A percentile compares a stretch with the other conserved stretches of the same genome.
phyloP scores from a whole-genome alignment of 1,140 invertebrate genomes.

The Caenorhabditis briggsae region DNA sequence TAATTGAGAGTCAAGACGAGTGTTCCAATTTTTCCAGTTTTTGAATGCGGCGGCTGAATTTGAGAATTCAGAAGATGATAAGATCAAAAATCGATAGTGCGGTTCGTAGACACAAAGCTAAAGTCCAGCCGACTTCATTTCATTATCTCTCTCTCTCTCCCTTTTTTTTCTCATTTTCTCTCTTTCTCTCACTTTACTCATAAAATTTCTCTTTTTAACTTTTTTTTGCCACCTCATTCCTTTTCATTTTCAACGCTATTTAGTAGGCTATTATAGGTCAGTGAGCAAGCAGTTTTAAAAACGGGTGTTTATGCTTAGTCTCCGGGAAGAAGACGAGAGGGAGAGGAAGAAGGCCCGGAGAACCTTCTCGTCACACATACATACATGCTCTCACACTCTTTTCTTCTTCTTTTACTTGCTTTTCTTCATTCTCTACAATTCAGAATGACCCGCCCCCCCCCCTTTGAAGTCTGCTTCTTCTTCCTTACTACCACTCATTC shows the following conservation, averaged over 20 bases:
- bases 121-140: not conserved
- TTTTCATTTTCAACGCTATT: slow-evolving; percentile 28
- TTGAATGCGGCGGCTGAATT: too few species aligned
- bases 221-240: not conserved
- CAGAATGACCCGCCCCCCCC: slow-evolving; percentile 12
- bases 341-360: slow-evolving; percentile 6
- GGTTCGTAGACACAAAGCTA: too few species aligned
- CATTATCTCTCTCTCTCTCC: slow-evolving; percentile 25
- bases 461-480: not conserved
- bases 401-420: slow-evolving; percentile 26
- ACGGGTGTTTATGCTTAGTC: slow-evolving; percentile 47
- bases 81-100: too few species aligned
- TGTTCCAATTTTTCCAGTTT: too few species aligned
- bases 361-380: slow-evolving; percentile 51
- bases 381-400: slow-evolving; percentile 50
- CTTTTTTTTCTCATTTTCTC: not conserved
- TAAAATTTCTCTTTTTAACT: not conserved
- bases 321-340: not conserved
- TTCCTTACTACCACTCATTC: not conserved
- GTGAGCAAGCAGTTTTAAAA: slow-evolving; percentile 34
- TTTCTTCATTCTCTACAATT: slow-evolving; percentile 36
- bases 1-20: too few species aligned
- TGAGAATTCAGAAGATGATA: too few species aligned
- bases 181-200: not conserved
- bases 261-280: slow-evolving; percentile 54